Evolutionary conservation across 2,888 invertebrate species (phyloP), one percentile per base, ranked within the genome.

Genomic region (Busseola fusca): DNA sequence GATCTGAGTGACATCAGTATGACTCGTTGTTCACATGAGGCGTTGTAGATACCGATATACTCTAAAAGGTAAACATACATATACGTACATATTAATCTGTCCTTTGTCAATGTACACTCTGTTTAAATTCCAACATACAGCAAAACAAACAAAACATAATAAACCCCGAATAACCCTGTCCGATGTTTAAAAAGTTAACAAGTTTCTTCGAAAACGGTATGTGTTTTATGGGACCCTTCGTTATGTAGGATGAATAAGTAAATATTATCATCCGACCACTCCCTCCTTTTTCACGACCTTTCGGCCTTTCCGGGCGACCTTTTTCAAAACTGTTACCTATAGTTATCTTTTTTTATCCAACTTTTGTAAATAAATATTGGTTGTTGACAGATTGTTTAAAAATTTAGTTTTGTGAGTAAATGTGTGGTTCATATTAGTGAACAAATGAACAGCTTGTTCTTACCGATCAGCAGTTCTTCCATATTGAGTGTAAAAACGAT

Each of bases 131-230:
- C 1, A 63, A 48, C 18, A 25, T 37, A 50, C 54, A 77, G 58
- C 63, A 72, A 76, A 66, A 63, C 5, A 57, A 72, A 54, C 27
- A 64, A 52, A 76, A 48, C 52, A 65, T 25, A 14, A n/a, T 40
- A 25, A 48, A 6, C 21, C 14, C 3, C 7, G 0, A n/a, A 40
- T 10, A 56, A 40, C 6, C 25, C 16, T 45, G 25, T 45, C 18
- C 45, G 45, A 72, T 64, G 21, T 77, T 63, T 63, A 65, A 73
- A 77, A 73, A 57, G 57, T 54, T 52, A 30, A 14, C 57, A 54
- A 63, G 56, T 25, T 74, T 56, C 56, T 52, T 64, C 52, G 52
- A 62, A 74, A 64, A 40, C 16, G 45, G 40, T 60, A 56, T 42
- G 60, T 42, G 30, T 64, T 69, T 64, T 30, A 57, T 60, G 21